phyloP scores from a whole-genome alignment of 2,113 vertebrate genomes.

The Istiophorus platypterus region DNA sequence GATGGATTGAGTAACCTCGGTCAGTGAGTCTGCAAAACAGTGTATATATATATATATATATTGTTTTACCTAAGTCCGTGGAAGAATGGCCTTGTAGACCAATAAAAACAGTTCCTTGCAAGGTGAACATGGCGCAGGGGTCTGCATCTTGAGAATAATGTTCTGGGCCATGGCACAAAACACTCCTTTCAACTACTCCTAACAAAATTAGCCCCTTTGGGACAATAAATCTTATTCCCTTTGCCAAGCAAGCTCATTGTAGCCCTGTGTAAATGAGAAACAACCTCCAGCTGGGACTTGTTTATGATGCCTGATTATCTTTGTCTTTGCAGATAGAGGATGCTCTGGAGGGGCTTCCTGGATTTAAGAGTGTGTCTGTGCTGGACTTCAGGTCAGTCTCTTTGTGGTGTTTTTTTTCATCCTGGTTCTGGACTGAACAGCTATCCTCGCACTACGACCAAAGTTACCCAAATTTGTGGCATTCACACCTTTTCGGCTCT shows the following conservation, averaged over 20 bases:
- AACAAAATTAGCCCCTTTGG: background rate
- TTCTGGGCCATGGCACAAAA: background rate
- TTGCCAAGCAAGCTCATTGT: constrained; percentile 22
- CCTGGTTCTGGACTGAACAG: background rate
- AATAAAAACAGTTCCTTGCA: constrained; percentile 18
- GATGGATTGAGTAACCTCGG: constrained; percentile 37
- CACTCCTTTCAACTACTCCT: constrained; percentile 21
- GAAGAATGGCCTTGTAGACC: constrained; percentile 10
- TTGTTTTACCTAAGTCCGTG: constrained; percentile 15
- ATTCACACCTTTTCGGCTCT: background rate
- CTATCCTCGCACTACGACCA: background rate
- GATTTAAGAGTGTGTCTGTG: constrained; percentile 89
- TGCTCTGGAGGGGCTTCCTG: constrained; percentile 88
- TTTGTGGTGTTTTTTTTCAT: constrained; percentile 1
- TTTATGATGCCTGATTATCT: constrained; percentile 16
- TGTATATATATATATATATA: constrained; percentile 1
- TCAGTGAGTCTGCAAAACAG: constrained; percentile 41
- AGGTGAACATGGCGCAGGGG: constrained; percentile 8
- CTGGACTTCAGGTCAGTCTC: constrained; percentile 90
- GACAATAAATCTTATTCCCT: constrained; percentile 17
- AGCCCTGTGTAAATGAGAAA: background rate
- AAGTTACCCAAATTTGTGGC: background rate
- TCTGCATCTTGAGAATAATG: constrained; percentile 13
- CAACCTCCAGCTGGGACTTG: background rate
- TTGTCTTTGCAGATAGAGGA: constrained; percentile 86